These are phyloP conservation scores for Phrynosoma blainvillii DNA, from an alignment of 2,113 vertebrate genomes.

Conservation along the genomic window DNA sequence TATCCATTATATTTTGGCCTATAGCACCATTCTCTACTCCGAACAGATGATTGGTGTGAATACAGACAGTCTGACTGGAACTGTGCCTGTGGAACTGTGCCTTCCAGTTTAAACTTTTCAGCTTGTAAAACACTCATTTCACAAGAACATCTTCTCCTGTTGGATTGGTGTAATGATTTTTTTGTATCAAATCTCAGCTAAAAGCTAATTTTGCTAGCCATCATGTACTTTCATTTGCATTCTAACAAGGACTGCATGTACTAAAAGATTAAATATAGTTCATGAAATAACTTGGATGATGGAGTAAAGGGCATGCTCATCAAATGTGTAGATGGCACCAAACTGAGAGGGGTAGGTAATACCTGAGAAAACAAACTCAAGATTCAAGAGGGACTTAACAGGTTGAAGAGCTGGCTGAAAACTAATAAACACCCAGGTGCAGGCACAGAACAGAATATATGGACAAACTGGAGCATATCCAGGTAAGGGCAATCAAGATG, in stretches of 20 bases:
- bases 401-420: too few species aligned
- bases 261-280: neutral
- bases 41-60: neutral
- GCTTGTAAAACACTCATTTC: neutral
- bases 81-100: neutral
- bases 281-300: too few species aligned
- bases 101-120: neutral
- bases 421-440: too few species aligned
- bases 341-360: too few species aligned
- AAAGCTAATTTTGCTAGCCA: neutral
- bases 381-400: too few species aligned
- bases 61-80: neutral
- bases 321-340: too few species aligned
- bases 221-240: neutral
- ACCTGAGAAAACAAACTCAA: too few species aligned
- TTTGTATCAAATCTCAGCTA: neutral
- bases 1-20: neutral
- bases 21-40: too few species aligned
- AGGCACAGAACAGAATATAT: too few species aligned
- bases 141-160: neutral
- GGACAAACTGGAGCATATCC: too few species aligned
- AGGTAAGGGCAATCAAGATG: too few species aligned
- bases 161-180: neutral
- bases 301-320: too few species aligned
- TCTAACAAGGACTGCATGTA: neutral